Evolutionary conservation across 2,888 invertebrate species (phyloP), one percentile per base, ranked within the genome.

Genomic region (Acronicta psi): DNA sequence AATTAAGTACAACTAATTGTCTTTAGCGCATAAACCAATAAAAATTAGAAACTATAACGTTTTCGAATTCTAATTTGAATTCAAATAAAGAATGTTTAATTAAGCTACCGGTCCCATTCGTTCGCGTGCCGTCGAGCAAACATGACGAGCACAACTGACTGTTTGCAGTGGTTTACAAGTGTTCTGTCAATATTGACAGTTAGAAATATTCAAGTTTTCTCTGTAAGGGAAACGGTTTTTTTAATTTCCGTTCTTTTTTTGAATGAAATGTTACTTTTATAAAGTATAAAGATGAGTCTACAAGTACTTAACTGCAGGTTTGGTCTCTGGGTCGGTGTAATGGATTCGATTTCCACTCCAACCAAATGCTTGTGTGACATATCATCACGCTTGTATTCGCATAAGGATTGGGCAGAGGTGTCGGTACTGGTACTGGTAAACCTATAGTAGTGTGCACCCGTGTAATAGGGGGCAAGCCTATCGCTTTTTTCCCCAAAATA

Each of bases 81-180:
- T 51, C 53, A 51, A 59, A 54, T 65, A 73, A 66, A 59, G 63
- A 57, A 67, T 73, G 67, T 73, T 74, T 74, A 57, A 55, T 64
- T 55, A 51, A 73, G 75, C 80, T 74, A 74, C 81, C 74, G 75
- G 72, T 74, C 65, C 58, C 69, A 71, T 77, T 75, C 17, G 50
- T 69, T 76, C 83, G 80, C 83, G 80, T 83, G 85, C 83, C 80
- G 60, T 69, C 75, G 38, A 57, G 73, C 65, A 83, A 77, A 84
- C 75, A 81, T 70, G 63, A 77, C 56, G 29, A 2, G 50, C 53
- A 45, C 18, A 50, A 59, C 50, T 68, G 47, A 59, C 52, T 67
- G 60, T 75, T 68, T 71, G 74, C 65, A 46, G 46, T 63, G 41
- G 13, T 68, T 36, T 45, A 69, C 79, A 64, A 81, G 81, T 77